Conservation (phyloP, 2,888 invertebrate species). For the Drosophila macrospina region DNA sequence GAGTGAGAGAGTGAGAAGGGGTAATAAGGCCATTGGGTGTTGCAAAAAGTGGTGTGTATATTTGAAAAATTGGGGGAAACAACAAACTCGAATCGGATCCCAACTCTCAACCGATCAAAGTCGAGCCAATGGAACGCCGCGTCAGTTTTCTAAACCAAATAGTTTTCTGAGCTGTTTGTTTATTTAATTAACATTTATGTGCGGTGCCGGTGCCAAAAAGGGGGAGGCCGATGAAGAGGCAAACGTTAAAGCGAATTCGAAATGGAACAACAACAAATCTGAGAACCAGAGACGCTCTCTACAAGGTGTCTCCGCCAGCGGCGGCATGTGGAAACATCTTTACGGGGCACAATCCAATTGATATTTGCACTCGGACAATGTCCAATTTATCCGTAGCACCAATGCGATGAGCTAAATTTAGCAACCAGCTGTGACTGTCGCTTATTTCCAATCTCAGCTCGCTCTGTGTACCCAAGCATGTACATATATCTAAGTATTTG, state of each 20-base stretch:
- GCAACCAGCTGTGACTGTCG: conserved; percentile 23
- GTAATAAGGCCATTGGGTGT: conserved; percentile 19
- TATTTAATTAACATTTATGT: conserved; percentile 71
- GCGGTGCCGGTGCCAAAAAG: conserved; percentile 1
- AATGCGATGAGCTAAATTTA: conserved; percentile 42
- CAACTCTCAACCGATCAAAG: conserved; percentile 39
- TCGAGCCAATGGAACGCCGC: conserved; percentile 30
- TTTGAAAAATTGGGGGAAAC: too few species aligned
- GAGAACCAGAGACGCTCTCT: conserved; percentile 8
- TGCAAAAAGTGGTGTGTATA: conserved; percentile 30
- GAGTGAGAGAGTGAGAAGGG: neutral
- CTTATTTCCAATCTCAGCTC: conserved; percentile 69
- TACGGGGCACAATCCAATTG: conserved; percentile 45
- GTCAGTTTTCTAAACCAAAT: conserved; percentile 65
- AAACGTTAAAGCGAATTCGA: conserved; percentile 29
- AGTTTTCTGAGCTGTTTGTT: conserved; percentile 76
- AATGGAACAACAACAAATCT: conserved; percentile 3
- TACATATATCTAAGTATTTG: conserved; percentile 18
- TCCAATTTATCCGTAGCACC: conserved; percentile 54
- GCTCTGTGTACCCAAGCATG: conserved; percentile 2
- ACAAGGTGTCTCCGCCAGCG: conserved; percentile 9
- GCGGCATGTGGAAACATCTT: conserved; percentile 13
- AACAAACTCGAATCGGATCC: conserved; percentile 14
- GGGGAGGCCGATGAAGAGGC: conserved; percentile 6
- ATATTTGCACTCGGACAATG: conserved; percentile 33